A percentile compares a stretch with the other conserved stretches of the same genome.
Evolutionary conservation across 2,888 invertebrate genomes (phyloP).

Genomic region (Ormyrus pomaceus): DNA sequence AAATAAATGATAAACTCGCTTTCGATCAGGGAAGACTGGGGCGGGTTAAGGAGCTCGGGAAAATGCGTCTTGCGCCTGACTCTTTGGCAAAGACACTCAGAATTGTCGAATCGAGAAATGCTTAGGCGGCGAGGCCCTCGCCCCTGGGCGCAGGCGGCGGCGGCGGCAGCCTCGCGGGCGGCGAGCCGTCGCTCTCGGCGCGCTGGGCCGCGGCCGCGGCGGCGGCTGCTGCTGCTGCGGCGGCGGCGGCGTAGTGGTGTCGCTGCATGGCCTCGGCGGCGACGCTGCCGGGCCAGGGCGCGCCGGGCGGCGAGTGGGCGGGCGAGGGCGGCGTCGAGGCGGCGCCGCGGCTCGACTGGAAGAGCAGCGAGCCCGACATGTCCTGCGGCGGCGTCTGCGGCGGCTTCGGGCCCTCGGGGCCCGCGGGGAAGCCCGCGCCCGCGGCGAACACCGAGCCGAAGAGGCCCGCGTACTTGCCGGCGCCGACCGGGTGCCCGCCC

Average conservation of each 20-base stretch:
- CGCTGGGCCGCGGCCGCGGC: slow-evolving; percentile 8
- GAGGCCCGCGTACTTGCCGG: slow-evolving; percentile 84
- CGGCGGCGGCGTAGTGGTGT: slow-evolving; percentile 75
- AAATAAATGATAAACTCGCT: no score
- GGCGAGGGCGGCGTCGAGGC: slow-evolving; percentile 62
- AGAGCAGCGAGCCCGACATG: slow-evolving; percentile 71
- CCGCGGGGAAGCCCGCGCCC: slow-evolving; percentile 64
- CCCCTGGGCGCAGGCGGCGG: slow-evolving; percentile 81
- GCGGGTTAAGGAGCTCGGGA: no score
- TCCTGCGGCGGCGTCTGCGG: slow-evolving; percentile 50
- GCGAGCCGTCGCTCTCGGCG: slow-evolving; percentile 58
- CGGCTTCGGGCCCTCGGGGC: slow-evolving; percentile 67
- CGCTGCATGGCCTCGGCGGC: slow-evolving; percentile 48
- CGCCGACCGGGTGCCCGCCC: slow-evolving; percentile 56
- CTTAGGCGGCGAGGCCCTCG: slow-evolving; percentile 84
- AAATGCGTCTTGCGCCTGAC: no score
- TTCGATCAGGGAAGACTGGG: no score
- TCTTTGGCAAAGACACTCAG: no score
- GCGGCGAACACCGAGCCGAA: slow-evolving; percentile 84
- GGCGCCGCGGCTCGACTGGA: slow-evolving; percentile 66
- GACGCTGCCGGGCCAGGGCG: slow-evolving; percentile 69
- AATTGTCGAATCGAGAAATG: no score
- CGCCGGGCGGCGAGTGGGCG: slow-evolving; percentile 73
- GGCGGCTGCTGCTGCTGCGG: slow-evolving; percentile 78
- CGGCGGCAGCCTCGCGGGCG: slow-evolving; percentile 77